These are phyloP conservation scores for Hedychridium roseum DNA, from an alignment of 2,888 invertebrate genomes.

Conservation along the genomic window DNA sequence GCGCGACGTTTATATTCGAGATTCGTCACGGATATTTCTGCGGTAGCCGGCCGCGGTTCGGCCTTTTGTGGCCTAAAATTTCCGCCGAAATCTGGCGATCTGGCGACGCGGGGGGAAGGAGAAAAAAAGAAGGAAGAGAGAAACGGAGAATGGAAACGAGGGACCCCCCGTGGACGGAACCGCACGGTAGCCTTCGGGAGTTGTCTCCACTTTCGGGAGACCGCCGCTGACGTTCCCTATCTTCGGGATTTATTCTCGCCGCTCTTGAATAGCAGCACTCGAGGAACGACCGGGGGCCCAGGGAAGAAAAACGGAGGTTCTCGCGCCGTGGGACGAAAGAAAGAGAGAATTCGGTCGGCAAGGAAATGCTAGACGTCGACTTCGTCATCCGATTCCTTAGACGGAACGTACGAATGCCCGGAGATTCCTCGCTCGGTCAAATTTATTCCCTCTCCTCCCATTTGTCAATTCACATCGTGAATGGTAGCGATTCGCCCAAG, in stretches of 20 bases:
- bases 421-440: too few species aligned
- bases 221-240: slow-evolving; percentile 55
- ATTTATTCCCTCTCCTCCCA: too few species aligned
- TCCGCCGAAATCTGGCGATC: slow-evolving; percentile 24
- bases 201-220: slow-evolving; percentile 52
- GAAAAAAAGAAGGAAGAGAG: slow-evolving; percentile 26
- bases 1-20: too few species aligned
- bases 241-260: slow-evolving; percentile 50
- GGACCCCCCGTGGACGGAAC: slow-evolving; percentile 49
- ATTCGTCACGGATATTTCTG: slow-evolving; percentile 27
- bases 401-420: too few species aligned
- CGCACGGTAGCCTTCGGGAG: slow-evolving; percentile 54
- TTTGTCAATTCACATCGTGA: too few species aligned
- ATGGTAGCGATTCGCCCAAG: too few species aligned
- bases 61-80: slow-evolving; percentile 27
- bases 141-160: slow-evolving; percentile 23
- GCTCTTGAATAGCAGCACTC: slow-evolving; percentile 5
- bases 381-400: too few species aligned
- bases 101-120: slow-evolving; percentile 19
- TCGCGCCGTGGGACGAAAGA: neutral
- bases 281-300: slow-evolving; percentile 12
- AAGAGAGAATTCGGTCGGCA: neutral
- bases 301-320: slow-evolving; percentile 1
- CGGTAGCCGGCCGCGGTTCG: slow-evolving; percentile 19
- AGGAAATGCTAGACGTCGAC: too few species aligned